A percentile compares a stretch with the other conserved stretches of the same genome.
Conservation (phyloP, 2,888 invertebrate genomes). For the Troilus luridus region DNA sequence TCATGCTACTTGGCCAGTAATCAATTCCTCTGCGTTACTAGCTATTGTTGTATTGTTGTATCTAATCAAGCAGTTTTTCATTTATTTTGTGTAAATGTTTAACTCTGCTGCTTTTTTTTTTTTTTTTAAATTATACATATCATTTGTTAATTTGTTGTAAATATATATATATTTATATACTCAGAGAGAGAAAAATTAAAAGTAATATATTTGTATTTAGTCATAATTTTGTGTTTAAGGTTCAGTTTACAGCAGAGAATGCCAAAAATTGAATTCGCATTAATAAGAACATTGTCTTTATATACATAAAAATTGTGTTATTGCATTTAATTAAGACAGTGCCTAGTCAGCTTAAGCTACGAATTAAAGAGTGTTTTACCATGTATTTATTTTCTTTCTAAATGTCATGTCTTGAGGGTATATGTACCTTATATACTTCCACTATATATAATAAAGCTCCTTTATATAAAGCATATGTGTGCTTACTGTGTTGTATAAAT, state of each 20-base stretch:
- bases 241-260: constrained; percentile 62
- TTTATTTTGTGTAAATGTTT: constrained; percentile 64
- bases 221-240: constrained; percentile 38
- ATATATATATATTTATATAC: constrained; percentile 33
- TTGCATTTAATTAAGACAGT: constrained; percentile 62
- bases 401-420: constrained; percentile 11
- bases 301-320: constrained; percentile 44
- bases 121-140: constrained; percentile 54
- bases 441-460: constrained; percentile 4
- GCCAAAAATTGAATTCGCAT: constrained; percentile 61
- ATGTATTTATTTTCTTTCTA: constrained; percentile 54
- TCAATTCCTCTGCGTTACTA: constrained; percentile 26
- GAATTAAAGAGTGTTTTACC: constrained; percentile 59
- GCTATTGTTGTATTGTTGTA: constrained; percentile 56
- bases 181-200: neutral
- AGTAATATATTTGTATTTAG: constrained; percentile 23
- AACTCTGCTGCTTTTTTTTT: constrained; percentile 61
- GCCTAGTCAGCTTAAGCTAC: constrained; percentile 63
- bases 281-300: constrained; percentile 43
- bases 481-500: constrained; percentile 51
- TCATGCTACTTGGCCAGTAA: constrained; percentile 56
- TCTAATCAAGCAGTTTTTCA: constrained; percentile 62
- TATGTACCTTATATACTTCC: neutral
- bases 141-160: constrained; percentile 56
- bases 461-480: constrained; percentile 35